phyloP scores from a whole-genome alignment of 2,113 vertebrate genomes.

The Saguinus midas region DNA sequence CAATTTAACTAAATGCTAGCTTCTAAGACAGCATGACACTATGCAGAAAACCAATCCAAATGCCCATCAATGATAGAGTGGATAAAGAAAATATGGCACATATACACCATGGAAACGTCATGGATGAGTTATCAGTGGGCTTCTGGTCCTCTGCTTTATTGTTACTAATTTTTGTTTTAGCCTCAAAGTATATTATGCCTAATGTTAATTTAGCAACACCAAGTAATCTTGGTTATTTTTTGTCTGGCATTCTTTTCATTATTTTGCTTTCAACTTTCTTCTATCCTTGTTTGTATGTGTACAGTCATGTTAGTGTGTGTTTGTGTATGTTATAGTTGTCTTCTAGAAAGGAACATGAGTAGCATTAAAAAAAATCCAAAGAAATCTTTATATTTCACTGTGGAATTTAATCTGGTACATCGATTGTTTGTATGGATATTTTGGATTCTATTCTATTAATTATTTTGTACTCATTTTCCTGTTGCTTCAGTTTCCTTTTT shows the following conservation, averaged over 20 bases:
- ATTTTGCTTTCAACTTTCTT: neutral
- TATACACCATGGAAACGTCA: too few species aligned
- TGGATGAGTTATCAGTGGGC: neutral
- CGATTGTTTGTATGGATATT: neutral
- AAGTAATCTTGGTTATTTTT: neutral
- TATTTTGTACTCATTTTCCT: neutral
- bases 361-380: neutral
- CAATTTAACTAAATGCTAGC: neutral
- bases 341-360: neutral
- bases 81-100: too few species aligned
- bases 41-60: too few species aligned
- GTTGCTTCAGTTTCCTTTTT: neutral
- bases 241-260: neutral
- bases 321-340: neutral
- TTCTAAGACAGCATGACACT: neutral
- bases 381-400: neutral
- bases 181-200: neutral
- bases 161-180: neutral
- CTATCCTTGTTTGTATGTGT: neutral
- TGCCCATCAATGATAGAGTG: too few species aligned
- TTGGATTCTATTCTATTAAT: neutral
- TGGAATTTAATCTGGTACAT: neutral
- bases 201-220: neutral
- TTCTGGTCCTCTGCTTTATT: neutral
- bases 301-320: neutral